Percentiles rank a stretch among this genome's conserved stretches.
These are phyloP conservation scores for Xenus cinereus DNA, from an alignment of 2,113 vertebrate genomes.

Conservation along the genomic window DNA sequence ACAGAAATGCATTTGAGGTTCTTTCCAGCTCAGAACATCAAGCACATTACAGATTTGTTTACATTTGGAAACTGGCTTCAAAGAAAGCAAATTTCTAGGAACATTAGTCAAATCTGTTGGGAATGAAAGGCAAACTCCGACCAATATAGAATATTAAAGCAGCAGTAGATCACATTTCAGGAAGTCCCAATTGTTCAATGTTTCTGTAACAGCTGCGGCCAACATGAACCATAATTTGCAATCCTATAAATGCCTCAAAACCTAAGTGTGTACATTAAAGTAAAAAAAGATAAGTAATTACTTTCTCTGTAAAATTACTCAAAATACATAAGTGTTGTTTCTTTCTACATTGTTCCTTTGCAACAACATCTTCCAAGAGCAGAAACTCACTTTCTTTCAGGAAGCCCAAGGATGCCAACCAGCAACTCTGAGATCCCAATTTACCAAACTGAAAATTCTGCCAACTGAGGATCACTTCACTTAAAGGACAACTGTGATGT, in stretches of 20 bases:
- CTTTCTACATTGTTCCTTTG: neutral
- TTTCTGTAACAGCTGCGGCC: neutral
- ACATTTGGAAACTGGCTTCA: constrained; percentile 15
- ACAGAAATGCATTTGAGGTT: neutral
- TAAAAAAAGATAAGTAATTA: neutral
- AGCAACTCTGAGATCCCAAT: neutral
- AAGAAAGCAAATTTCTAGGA: constrained; percentile 58
- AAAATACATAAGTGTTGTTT: neutral
- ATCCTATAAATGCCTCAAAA: neutral
- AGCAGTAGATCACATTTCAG: constrained; percentile 14
- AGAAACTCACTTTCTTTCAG: neutral
- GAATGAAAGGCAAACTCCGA: constrained; percentile 1
- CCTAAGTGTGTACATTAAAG: neutral
- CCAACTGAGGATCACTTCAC: neutral
- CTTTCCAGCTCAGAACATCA: neutral
- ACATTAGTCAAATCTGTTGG: neutral
- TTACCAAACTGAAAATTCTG: neutral
- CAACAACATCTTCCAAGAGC: neutral
- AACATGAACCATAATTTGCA: neutral
- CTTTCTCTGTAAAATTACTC: neutral
- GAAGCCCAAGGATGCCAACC: neutral
- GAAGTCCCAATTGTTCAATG: neutral
- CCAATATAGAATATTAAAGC: neutral
- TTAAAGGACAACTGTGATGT: neutral
- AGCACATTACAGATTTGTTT: neutral